Base-by-base conservation (phyloP, 2,888 invertebrate species). In the Drosophila kuntzei region DNA sequence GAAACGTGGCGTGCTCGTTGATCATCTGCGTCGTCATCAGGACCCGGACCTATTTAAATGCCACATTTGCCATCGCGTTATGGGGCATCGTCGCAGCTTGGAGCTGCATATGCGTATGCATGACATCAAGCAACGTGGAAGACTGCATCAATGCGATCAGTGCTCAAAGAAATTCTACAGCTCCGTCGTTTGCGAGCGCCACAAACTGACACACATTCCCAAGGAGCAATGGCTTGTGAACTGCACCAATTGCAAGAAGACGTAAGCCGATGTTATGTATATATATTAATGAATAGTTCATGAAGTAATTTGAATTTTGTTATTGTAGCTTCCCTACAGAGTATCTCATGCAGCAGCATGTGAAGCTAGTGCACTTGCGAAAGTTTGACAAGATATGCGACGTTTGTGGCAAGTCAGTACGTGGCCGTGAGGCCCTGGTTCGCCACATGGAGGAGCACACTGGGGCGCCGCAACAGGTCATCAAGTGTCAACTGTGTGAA, bases 21-120 rank as follows among this genome's bases (percentile, higher is more conserved):
- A 92, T 54, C 92, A 92, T 54, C 71, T 92, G 47, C 81, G 86
- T 2, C 82, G 87, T 0, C 92, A 92, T 69, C 73, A 89, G 46
- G 84, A 92, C 58, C 92, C 92, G 0, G 88, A 91, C 3, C 82
- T 90, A 11, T 92, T 92, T 22, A 91, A 91, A 63, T 91, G 91
- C 18, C 71, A 80, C 6, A 78, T 86, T 11, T 91, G 91, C 53
- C 67, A 72, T 1, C 90, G 90, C 27, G 88, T 87, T 0, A 79
- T 91, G 73, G 83, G 87, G 2, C 85, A 87, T 9, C 79, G 91
- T 0, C 80, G 87, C 2, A 87, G 89, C 18, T 68, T 90, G 18
- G 90, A 90, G 58, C 68, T 86, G 3, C 91, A 91, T 59, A 74
- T 89, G 71, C 79, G 87, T 11, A 79, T 82, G 68, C 91, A 90